Base-by-base conservation (phyloP, 2,797 vertebrate genomes). In the Miichthys miiuy region DNA sequence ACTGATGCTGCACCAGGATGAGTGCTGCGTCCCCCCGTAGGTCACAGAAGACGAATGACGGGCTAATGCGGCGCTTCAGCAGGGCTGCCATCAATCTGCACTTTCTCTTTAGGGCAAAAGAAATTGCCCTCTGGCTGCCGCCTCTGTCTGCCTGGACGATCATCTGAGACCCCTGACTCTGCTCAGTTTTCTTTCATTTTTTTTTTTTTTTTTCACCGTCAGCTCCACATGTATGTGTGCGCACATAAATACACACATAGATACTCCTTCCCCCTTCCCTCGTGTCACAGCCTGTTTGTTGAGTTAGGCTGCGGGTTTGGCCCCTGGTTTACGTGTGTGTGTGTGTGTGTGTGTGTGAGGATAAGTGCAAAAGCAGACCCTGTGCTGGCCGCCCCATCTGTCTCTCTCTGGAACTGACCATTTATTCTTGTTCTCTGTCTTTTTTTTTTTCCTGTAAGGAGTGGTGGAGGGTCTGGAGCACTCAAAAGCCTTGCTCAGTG, bases 331-430 rank as follows among this genome's bases (percentile, higher is more conserved):
- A 67, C 64, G 41, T 72, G 57, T 79, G 69, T 74, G 75, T 72
- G 46, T 54, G 38, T 10, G 41, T 41, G 8, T 42, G 41, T 42
- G 2, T 42, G 42, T 44, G 42, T 44, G 69, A 64, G 80, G 68
- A 68, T 92, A 90, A 92, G 84, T 89, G 83, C 79, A 83, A 90
- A 92, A 92, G 76, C 90, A 93, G 90, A 91, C 70, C 62, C 42
- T 47, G 27, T 60, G 58, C 74, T 81, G 70, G 76, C 77, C 1
- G 46, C 18, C 67, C 57, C 57, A 82, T 76, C 77, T 84, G 72
- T 47, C 58, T 88, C 66, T 77, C 83, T 77, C 60, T 80, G 70
- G 68, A 85, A 48, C 67, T 85, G 60, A 82, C 60, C 71, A 14
- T 89, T 84, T 84, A 75, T 81, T 87, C 79, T 81, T 82, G 14